phyloP scores from a whole-genome alignment of 2,113 vertebrate species.

The Crocuta crocuta region DNA sequence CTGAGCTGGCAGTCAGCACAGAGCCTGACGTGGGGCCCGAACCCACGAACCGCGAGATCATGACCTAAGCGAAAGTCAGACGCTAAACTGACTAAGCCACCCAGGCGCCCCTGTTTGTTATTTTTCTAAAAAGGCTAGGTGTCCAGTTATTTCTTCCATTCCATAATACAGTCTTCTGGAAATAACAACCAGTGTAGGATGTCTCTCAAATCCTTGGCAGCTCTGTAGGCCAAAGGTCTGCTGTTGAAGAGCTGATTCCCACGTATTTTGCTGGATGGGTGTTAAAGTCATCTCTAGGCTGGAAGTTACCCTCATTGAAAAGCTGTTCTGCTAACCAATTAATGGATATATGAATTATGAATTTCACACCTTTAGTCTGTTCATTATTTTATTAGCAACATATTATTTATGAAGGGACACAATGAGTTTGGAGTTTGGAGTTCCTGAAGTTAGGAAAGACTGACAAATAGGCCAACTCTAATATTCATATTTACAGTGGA shows the following conservation, averaged over 20 bases:
- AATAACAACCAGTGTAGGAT: not conserved
- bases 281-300: not conserved
- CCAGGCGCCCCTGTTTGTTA: not conserved
- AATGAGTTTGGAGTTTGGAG: conserved; percentile 52
- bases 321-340: not conserved
- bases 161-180: not conserved
- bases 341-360: conserved; percentile 64
- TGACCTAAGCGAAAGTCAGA: too few species aligned
- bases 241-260: not conserved
- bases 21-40: too few species aligned
- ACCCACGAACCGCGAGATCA: too few species aligned
- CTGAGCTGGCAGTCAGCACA: too few species aligned
- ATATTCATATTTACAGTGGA: conserved; percentile 63
- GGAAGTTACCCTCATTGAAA: conserved; percentile 18
- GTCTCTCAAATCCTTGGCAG: not conserved
- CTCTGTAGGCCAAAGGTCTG: not conserved
- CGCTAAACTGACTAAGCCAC: too few species aligned
- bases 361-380: conserved; percentile 49
- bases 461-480: conserved; percentile 43
- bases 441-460: conserved; percentile 42
- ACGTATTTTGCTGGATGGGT: not conserved
- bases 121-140: not conserved
- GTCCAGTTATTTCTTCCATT: not conserved
- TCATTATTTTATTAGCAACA: conserved; percentile 72
- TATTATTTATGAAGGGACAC: conserved; percentile 47